phyloP scores from a whole-genome alignment of 2,888 invertebrate genomes.

The Liodrosophila aerea region DNA sequence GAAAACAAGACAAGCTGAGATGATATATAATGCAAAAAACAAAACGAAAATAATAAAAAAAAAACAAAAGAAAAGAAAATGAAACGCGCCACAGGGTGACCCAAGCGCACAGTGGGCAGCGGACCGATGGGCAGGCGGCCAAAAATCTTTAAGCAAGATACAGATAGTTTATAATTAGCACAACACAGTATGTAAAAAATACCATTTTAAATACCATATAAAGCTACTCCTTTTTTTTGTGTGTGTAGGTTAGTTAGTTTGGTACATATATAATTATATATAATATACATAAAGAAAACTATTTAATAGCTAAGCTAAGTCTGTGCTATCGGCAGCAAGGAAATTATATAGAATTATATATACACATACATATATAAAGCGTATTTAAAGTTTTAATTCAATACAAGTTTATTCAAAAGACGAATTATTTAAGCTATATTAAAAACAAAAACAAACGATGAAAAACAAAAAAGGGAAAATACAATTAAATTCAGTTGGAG shows the following conservation, averaged over 20 bases:
- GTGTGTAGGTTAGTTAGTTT: conserved; percentile 63
- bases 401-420: conserved; percentile 39
- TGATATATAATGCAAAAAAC: conserved; percentile 4
- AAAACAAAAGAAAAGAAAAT: conserved; percentile 35
- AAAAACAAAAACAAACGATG: conserved; percentile 8
- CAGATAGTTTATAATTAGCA: conserved; percentile 36
- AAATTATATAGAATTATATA: conserved; percentile 28
- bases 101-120: conserved; percentile 7
- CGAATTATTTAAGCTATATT: conserved; percentile 5
- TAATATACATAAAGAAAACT: conserved; percentile 23
- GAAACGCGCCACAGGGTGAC: too few species aligned
- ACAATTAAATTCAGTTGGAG: conserved; percentile 35
- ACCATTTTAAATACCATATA: conserved; percentile 51
- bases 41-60: conserved; percentile 13
- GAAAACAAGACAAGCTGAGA: background rate
- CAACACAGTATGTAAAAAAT: conserved; percentile 59
- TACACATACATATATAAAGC: conserved; percentile 3
- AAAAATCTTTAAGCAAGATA: conserved; percentile 35
- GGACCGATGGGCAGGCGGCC: conserved; percentile 2
- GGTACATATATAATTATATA: conserved; percentile 52
- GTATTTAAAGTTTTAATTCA: conserved; percentile 37
- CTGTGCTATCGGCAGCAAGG: conserved; percentile 35
- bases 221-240: conserved; percentile 44
- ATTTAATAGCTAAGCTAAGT: conserved; percentile 29
- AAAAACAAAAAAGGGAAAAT: conserved; percentile 2